phyloP scores from a whole-genome alignment of 1,140 invertebrate species.

The Lysiphlebus fabarum region DNA sequence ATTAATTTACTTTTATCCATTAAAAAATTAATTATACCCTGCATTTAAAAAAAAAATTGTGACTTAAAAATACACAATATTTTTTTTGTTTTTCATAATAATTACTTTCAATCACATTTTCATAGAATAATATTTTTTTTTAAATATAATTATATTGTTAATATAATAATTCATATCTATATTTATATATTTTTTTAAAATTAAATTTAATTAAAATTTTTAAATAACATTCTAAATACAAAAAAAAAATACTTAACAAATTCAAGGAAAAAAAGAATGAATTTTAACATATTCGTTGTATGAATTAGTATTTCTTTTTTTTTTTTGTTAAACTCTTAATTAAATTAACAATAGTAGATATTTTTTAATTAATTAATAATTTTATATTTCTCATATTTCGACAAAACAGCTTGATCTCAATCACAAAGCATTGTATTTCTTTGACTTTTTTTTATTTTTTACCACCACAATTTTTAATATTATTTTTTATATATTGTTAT shows the following conservation, averaged over 20 bases:
- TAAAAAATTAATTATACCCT: slow-evolving; percentile 17
- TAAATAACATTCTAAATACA: too few relatives aligned
- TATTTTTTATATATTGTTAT: slow-evolving; percentile 13
- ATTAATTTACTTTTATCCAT: slow-evolving; percentile 3
- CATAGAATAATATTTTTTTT: slow-evolving; percentile 7
- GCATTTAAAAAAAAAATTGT: slow-evolving; percentile 16
- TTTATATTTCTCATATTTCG: slow-evolving; percentile 26
- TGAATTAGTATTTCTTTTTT: neutral
- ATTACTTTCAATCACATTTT: slow-evolving; percentile 10
- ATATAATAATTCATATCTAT: neutral
- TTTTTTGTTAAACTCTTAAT: slow-evolving; percentile 20
- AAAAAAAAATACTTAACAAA: too few relatives aligned
- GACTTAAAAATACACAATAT: slow-evolving; percentile 12
- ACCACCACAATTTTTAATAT: slow-evolving; percentile 7
- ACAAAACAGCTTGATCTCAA: slow-evolving; percentile 25
- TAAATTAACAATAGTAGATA: slow-evolving; percentile 21
- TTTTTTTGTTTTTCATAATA: neutral
- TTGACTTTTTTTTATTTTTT: slow-evolving; percentile 4
- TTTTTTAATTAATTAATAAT: slow-evolving; percentile 13
- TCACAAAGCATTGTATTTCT: slow-evolving; percentile 7
- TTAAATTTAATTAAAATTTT: too few relatives aligned
- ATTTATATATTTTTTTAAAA: neutral
- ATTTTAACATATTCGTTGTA: slow-evolving; percentile 22
- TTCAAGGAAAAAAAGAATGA: too few relatives aligned
- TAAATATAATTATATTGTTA: too few relatives aligned